Evolutionary conservation across 2,888 invertebrate species (phyloP), one percentile per base, ranked within the genome.

Genomic region (Salpingus planirostris): DNA sequence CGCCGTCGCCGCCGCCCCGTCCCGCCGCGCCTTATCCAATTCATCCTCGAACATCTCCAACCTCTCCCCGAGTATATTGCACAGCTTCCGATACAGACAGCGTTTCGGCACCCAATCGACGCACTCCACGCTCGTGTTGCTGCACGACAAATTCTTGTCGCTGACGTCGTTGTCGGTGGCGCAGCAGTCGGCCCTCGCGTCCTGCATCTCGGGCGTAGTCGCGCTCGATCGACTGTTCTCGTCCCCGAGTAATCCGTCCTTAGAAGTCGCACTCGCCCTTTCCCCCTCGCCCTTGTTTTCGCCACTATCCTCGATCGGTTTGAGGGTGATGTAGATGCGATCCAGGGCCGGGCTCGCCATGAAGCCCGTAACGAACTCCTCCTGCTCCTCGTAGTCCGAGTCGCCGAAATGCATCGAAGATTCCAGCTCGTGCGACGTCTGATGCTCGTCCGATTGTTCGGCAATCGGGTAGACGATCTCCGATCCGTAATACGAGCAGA

Each of bases 391-490:
- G 5, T 76, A 78, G 56, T 81, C 82, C 37, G 73, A 74, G 46
- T 74, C 76, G 13, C 78, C 78, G 45, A 72, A 71, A 12, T 71
- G 73, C 25, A 70, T 69, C 18, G 64, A 40, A 0, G 75, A 76
- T 45, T 64, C 64, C 38, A 74, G 51, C 51, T 76, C 76, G 46
- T 77, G 76, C 1, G 75, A 76, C 6, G 75, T 76, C 55, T 76
- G 76, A 67, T 77, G 80, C 60, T 87, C 86, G 52, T 85, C 87
- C 1, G 81, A 79, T 57, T 85, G 85, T 64, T 88, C 88, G 1
- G 83, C 86, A 47, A 88, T 87, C 2, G 88, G 86, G 60, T 87
- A 86, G 1, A 84, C 76, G 35, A 82, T 81, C 61, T 84, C 83
- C 2, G 82, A 81, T 8, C 80, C 80, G 47, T 78, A 79, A 36